A percentile compares a stretch with the other conserved stretches of the same genome.
These are phyloP conservation scores for Listronotus oregonensis DNA, from an alignment of 1,140 invertebrate species.

Conservation along the genomic window DNA sequence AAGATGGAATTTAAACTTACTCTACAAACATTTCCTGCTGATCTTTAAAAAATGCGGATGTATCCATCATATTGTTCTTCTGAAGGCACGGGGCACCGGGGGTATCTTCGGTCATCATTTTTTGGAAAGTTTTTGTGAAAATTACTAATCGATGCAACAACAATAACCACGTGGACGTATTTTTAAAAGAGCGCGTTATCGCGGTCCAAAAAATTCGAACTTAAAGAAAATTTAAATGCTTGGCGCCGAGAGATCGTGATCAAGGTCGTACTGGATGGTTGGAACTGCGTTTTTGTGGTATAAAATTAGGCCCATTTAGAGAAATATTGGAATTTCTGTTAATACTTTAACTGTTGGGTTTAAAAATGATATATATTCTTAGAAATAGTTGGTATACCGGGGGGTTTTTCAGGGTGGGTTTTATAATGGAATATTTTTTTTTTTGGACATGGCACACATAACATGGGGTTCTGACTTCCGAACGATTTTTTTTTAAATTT, in stretches of 20 bases:
- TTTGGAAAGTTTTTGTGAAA: not conserved
- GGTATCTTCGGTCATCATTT: constrained; percentile 23
- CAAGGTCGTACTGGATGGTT: no score
- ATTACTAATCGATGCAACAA: constrained; percentile 13
- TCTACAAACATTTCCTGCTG: constrained; percentile 1
- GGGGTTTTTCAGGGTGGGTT: no score
- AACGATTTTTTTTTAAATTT: no score
- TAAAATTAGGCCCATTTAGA: no score
- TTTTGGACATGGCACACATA: no score
- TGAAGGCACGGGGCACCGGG: not conserved
- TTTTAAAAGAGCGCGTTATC: constrained; percentile 1
- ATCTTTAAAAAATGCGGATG: not conserved
- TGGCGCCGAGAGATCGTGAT: no score
- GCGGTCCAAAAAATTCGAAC: not conserved
- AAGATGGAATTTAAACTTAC: constrained; percentile 6
- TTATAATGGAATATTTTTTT: no score
- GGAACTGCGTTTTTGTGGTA: no score
- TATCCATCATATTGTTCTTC: constrained; percentile 8
- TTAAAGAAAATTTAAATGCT: constrained; percentile 1
- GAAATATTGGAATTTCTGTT: not conserved
- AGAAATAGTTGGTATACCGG: no score
- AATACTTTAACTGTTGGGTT: not conserved
- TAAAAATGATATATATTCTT: no score
- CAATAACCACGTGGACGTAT: constrained; percentile 6
- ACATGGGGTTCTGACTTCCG: no score